Conservation (phyloP, 2,113 vertebrate species). For the Anguilla japonica region DNA sequence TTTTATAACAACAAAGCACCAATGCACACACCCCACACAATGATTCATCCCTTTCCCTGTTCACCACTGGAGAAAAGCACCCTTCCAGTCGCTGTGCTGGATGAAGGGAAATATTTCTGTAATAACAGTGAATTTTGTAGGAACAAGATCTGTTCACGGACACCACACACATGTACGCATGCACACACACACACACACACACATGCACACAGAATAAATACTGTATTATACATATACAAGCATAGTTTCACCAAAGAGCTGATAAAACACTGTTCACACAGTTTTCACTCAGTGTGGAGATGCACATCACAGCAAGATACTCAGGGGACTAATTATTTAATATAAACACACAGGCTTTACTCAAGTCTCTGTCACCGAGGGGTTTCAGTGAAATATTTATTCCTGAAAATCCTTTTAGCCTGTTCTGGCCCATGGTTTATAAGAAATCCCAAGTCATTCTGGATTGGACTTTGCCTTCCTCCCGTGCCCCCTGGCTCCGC, state of each 20-base stretch:
- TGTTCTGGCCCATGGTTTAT: neutral
- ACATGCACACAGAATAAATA: neutral
- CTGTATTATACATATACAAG: neutral
- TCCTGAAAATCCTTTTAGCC: neutral
- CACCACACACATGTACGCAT: no score
- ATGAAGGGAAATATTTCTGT: neutral
- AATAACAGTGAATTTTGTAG: neutral
- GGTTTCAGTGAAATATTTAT: neutral
- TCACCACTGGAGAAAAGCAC: neutral
- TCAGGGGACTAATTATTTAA: neutral
- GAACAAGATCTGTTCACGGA: neutral
- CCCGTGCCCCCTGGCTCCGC: slow-evolving; percentile 3
- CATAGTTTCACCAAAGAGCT: neutral
- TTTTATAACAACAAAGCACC: neutral
- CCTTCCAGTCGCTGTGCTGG: neutral
- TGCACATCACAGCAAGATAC: neutral
- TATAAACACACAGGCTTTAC: neutral
- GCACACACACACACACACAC: no score
- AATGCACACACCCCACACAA: neutral
- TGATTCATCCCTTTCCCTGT: neutral
- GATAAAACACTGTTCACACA: neutral
- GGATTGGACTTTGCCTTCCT: slow-evolving; percentile 7
- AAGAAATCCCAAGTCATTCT: neutral
- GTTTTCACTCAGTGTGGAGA: neutral
- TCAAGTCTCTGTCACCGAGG: neutral